phyloP scores from a whole-genome alignment of 2,888 invertebrate genomes.

The Pachymerium ferrugineum region DNA sequence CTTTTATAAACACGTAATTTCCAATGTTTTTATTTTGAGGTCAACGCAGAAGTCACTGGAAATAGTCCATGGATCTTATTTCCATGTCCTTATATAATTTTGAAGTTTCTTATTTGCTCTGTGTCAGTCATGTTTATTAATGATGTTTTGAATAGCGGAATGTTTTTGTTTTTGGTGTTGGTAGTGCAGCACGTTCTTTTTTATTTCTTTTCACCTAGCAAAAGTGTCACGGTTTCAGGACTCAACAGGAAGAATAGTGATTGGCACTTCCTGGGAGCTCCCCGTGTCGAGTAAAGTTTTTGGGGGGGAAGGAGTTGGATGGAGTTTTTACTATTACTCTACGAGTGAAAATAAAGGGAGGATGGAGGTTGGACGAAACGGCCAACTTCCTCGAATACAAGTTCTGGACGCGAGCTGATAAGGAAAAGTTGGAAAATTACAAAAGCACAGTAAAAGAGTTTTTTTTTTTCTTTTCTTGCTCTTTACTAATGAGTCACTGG shows the following conservation, averaged over 20 bases:
- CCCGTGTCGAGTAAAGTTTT: not conserved
- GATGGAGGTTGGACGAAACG: not conserved
- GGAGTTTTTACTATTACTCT: not conserved
- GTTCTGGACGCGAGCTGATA: not conserved
- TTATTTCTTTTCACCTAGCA: not conserved
- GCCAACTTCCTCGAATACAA: not conserved
- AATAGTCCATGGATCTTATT: no score
- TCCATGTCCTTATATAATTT: no score
- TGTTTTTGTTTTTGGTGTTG: not conserved
- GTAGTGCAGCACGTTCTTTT: no score
- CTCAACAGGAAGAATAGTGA: conserved; percentile 9
- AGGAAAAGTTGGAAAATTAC: not conserved
- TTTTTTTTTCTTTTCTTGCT: no score
- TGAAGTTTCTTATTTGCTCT: not conserved
- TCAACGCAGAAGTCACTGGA: no score
- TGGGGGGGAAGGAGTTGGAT: not conserved
- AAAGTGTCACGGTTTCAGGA: not conserved
- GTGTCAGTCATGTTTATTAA: not conserved
- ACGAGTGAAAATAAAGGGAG: not conserved
- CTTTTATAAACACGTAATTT: no score
- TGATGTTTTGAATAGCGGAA: not conserved
- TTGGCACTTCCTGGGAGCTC: conserved; percentile 13
- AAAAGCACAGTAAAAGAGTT: not conserved
- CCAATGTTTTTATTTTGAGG: no score
- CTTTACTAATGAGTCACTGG: no score